These are phyloP conservation scores for Nephrocerus scutellatus DNA, from an alignment of 2,888 invertebrate genomes.

Conservation along the genomic window DNA sequence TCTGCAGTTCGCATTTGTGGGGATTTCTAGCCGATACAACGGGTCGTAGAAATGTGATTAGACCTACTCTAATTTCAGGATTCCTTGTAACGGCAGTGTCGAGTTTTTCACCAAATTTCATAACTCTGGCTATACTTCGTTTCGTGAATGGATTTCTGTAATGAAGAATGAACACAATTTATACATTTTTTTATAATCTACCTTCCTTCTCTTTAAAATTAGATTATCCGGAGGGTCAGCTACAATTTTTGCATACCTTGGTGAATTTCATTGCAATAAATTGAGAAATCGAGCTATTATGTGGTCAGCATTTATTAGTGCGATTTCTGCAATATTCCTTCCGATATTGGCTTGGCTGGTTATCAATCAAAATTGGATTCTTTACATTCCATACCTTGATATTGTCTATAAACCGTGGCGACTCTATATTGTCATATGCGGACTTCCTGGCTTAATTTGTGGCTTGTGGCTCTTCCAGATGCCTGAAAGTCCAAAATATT, in stretches of 20 bases:
- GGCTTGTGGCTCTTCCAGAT: constrained; percentile 29
- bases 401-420: constrained; percentile 39
- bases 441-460: constrained; percentile 33
- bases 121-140: constrained; percentile 48
- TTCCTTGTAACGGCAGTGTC: constrained; percentile 48
- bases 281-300: constrained; percentile 46
- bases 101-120: constrained; percentile 48
- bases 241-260: constrained; percentile 50
- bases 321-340: constrained; percentile 31
- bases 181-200: too few species aligned
- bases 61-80: constrained; percentile 47
- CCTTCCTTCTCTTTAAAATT: constrained; percentile 2
- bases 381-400: constrained; percentile 28
- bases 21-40: constrained; percentile 52
- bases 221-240: constrained; percentile 49
- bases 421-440: constrained; percentile 35
- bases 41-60: constrained; percentile 48
- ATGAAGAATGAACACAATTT: too few species aligned
- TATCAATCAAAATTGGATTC: constrained; percentile 36
- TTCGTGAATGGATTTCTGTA: constrained; percentile 52
- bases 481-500: constrained; percentile 43
- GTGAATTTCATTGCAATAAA: constrained; percentile 50
- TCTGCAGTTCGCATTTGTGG: constrained; percentile 52
- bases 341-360: constrained; percentile 39
- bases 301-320: constrained; percentile 36